phyloP scores from a whole-genome alignment of 1,140 invertebrate species.

The Ptiloglossa arizonensis region DNA sequence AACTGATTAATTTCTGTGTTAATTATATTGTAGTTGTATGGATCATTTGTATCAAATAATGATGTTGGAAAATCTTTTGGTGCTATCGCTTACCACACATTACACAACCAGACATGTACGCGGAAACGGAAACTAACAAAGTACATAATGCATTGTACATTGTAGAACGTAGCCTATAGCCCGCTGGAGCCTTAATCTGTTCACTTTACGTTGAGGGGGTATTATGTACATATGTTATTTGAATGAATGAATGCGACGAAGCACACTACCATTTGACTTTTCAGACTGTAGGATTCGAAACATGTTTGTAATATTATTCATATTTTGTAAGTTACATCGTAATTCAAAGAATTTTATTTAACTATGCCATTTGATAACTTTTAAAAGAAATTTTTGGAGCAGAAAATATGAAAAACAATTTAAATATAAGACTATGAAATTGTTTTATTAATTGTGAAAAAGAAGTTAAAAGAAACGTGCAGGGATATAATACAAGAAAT shows the following conservation, averaged over 20 bases:
- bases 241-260: conserved; percentile 78
- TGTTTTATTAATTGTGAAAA: conserved; percentile 36
- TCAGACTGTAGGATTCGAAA: conserved; percentile 74
- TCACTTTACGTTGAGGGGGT: conserved; percentile 78
- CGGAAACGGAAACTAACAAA: conserved; percentile 69
- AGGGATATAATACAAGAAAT: conserved; percentile 49
- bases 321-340: conserved; percentile 79
- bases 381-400: conserved; percentile 23
- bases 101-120: conserved; percentile 80
- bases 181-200: conserved; percentile 82
- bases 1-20: conserved; percentile 64
- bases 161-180: conserved; percentile 81
- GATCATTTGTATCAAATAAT: conserved; percentile 56
- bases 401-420: conserved; percentile 30
- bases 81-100: conserved; percentile 80
- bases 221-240: conserved; percentile 82
- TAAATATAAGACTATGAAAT: conserved; percentile 41
- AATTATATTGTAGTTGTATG: conserved; percentile 51
- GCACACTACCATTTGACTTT: conserved; percentile 77
- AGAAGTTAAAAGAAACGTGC: conserved; percentile 20
- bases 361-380: conserved; percentile 22
- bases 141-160: conserved; percentile 81
- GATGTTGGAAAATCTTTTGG: conserved; percentile 70
- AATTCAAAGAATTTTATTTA: conserved; percentile 66
- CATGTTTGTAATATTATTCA: conserved; percentile 74